These are phyloP conservation scores for Riparia riparia DNA, from an alignment of 2,113 vertebrate species.

Conservation along the genomic window DNA sequence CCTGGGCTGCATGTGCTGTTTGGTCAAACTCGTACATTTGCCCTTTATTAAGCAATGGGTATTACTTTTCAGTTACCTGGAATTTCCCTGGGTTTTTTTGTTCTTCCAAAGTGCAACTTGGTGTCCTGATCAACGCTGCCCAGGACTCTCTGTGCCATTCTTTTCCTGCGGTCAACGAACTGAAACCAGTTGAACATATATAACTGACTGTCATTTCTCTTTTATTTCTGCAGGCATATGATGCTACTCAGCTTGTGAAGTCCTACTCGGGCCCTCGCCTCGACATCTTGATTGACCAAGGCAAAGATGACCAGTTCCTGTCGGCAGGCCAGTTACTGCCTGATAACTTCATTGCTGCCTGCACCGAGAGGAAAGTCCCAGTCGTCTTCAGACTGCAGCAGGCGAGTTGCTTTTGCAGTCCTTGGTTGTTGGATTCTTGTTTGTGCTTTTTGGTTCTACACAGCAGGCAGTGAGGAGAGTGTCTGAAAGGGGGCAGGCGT, in stretches of 20 bases:
- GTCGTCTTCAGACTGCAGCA: slow-evolving; percentile 93
- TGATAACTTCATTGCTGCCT: slow-evolving; percentile 93
- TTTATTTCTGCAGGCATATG: slow-evolving; percentile 82
- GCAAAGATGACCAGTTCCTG: slow-evolving; percentile 94
- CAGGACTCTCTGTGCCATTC: background rate
- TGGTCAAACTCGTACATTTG: background rate
- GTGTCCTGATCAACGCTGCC: background rate
- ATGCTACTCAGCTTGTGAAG: slow-evolving; percentile 86
- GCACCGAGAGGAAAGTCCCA: slow-evolving; percentile 89
- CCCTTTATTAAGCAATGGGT: background rate
- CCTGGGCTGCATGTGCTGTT: background rate
- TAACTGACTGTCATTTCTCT: background rate
- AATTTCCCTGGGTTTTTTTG: background rate
- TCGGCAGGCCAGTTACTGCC: slow-evolving; percentile 90
- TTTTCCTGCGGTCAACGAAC: background rate
- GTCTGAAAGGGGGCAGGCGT: background rate
- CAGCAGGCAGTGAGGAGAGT: background rate
- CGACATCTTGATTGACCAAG: slow-evolving; percentile 95
- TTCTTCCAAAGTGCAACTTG: background rate
- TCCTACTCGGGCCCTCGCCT: slow-evolving; percentile 85
- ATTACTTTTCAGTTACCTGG: background rate
- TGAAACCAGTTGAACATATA: rapidly evolving
- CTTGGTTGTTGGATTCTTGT: background rate
- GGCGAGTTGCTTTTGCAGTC: slow-evolving; percentile 73
- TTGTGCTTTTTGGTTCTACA: background rate